Conservation (phyloP, 2,113 vertebrate genomes). For the Malurus melanocephalus region DNA sequence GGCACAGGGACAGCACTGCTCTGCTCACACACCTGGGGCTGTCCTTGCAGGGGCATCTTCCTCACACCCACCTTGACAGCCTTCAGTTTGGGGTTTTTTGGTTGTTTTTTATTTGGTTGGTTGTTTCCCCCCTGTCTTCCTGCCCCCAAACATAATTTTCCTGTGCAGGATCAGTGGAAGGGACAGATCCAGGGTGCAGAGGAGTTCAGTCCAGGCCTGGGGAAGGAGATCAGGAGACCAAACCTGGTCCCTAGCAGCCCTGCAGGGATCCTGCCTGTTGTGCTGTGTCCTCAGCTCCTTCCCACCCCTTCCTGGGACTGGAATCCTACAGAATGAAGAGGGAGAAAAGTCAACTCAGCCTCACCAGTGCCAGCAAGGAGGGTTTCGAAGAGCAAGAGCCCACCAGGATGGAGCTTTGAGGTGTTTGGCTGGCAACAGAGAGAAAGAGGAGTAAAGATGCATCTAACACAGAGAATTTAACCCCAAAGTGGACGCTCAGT, state of each 20-base stretch:
- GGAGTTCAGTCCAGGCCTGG: rapidly evolving
- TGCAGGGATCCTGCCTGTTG: neutral
- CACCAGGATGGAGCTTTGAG: neutral
- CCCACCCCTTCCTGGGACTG: neutral
- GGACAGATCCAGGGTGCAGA: neutral
- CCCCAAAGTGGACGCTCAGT: neutral
- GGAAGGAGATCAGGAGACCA: neutral
- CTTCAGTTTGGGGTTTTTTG: neutral
- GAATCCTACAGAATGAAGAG: neutral
- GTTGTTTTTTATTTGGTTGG: neutral
- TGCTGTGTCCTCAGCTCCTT: neutral
- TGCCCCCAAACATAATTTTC: neutral
- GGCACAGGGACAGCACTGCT: neutral
- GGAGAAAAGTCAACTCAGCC: neutral
- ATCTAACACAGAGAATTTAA: neutral
- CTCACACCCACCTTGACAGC: neutral
- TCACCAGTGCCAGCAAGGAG: neutral
- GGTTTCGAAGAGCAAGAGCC: neutral
- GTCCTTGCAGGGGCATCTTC: neutral
- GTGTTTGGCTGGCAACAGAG: neutral
- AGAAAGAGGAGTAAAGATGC: neutral
- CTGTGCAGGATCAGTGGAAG: neutral
- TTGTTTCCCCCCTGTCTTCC: neutral
- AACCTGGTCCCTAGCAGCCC: neutral
- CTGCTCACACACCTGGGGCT: neutral